A percentile compares a stretch with the other conserved stretches of the same genome.
phyloP scores from a whole-genome alignment of 2,888 invertebrate genomes.

The Megalurothrips usitatus region DNA sequence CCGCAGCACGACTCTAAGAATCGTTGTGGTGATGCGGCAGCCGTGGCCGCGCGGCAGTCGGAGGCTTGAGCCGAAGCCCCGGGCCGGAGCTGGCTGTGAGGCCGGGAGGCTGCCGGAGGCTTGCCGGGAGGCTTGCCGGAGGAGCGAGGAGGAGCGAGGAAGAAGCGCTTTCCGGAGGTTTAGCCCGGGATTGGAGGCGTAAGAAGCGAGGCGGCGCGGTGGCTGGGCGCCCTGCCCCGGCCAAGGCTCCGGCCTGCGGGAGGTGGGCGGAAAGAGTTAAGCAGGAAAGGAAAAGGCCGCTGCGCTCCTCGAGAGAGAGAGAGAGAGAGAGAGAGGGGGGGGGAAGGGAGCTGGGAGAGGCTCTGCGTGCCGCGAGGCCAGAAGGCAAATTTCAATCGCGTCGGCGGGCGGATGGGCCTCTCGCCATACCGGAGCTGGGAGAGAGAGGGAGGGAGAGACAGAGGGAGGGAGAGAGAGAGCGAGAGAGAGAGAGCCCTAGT shows the following conservation, averaged over 20 bases:
- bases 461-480: too few species aligned
- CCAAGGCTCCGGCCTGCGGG: not conserved
- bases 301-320: not conserved
- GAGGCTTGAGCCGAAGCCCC: too few species aligned
- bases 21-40: too few species aligned
- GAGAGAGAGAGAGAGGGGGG: not conserved
- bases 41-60: too few species aligned
- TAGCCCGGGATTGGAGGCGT: slow-evolving; percentile 7
- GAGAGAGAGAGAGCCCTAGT: too few species aligned
- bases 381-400: too few species aligned
- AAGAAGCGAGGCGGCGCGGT: not conserved
- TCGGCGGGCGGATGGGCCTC: too few species aligned
- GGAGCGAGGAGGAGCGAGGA: not conserved
- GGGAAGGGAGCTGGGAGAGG: not conserved
- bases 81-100: too few species aligned
- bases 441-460: too few species aligned
- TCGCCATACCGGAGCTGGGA: too few species aligned
- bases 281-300: not conserved
- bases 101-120: too few species aligned
- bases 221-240: not conserved
- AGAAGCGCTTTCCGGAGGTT: not conserved
- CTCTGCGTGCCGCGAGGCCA: not conserved
- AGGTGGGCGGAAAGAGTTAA: too few species aligned
- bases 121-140: not conserved
- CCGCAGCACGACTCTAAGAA: not conserved